These are phyloP conservation scores for Eremobia ochroleuca DNA, from an alignment of 2,888 invertebrate species.

Conservation along the genomic window DNA sequence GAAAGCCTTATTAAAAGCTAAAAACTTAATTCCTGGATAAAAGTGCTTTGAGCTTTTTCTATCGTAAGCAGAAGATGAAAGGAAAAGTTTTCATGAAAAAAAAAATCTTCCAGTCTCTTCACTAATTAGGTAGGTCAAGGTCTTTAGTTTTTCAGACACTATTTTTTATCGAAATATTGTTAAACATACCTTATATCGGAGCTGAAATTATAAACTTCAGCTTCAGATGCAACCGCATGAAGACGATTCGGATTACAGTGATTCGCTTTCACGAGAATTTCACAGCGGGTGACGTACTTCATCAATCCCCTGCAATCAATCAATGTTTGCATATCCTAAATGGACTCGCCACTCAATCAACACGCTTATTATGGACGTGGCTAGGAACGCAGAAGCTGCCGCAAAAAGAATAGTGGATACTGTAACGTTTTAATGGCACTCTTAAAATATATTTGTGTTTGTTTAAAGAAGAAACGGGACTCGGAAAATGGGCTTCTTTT, in stretches of 20 bases:
- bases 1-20: slow-evolving; percentile 1
- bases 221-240: background rate
- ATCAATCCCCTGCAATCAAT: slow-evolving; percentile 50
- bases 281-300: slow-evolving; percentile 12
- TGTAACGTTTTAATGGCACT: slow-evolving; percentile 8
- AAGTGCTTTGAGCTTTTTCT: slow-evolving; percentile 25
- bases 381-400: background rate
- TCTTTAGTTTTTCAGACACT: no score
- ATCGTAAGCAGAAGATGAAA: background rate
- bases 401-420: slow-evolving; percentile 18
- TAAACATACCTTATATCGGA: no score
- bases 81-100: background rate
- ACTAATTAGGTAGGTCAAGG: background rate
- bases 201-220: background rate
- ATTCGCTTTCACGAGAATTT: slow-evolving; percentile 20
- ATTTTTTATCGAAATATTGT: no score
- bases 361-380: slow-evolving; percentile 16
- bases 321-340: slow-evolving; percentile 61
- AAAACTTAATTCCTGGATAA: background rate
- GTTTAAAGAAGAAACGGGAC: slow-evolving; percentile 8
- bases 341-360: slow-evolving; percentile 54
- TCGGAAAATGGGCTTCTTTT: slow-evolving; percentile 15
- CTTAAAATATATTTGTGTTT: slow-evolving; percentile 26
- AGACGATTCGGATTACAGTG: slow-evolving; percentile 6
- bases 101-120: background rate